These are phyloP conservation scores for Dendrocincla tyrannina DNA, from an alignment of 2,797 vertebrate genomes.

Conservation along the genomic window DNA sequence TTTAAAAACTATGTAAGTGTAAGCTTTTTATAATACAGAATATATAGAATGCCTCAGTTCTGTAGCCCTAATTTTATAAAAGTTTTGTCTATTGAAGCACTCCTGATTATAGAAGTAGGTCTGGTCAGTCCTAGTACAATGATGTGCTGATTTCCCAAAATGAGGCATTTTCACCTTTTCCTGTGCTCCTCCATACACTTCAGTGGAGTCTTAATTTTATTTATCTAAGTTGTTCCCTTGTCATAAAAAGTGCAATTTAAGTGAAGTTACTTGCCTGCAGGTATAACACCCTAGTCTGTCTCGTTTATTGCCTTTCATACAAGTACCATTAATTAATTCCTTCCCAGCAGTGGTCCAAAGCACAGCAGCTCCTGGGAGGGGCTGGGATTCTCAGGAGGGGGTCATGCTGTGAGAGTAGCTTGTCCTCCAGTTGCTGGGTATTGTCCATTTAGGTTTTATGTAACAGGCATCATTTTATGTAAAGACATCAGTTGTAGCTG, in stretches of 20 bases:
- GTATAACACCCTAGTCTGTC: background rate
- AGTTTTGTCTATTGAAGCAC: background rate
- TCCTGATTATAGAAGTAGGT: background rate
- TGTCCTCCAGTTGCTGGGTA: background rate
- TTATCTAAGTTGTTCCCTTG: background rate
- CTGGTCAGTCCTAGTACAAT: background rate
- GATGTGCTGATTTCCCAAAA: background rate
- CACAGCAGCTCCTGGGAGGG: background rate
- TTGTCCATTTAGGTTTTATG: background rate
- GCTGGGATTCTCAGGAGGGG: background rate
- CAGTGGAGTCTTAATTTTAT: background rate
- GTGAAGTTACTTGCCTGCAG: background rate
- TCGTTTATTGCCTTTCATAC: background rate
- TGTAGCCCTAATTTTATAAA: constrained; percentile 63
- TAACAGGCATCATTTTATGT: background rate
- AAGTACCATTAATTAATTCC: background rate
- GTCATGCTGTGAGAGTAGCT: background rate
- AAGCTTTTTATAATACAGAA: constrained; percentile 36
- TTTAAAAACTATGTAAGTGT: background rate
- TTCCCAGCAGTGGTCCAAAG: background rate
- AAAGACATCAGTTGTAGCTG: background rate
- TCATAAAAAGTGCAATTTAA: background rate
- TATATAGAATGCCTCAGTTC: constrained; percentile 23
- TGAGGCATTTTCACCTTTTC: background rate
- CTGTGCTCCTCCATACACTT: background rate